Percentiles rank a stretch among this genome's conserved stretches.
Evolutionary conservation across 2,113 vertebrate species (phyloP).

Genomic region (Salvator merianae): DNA sequence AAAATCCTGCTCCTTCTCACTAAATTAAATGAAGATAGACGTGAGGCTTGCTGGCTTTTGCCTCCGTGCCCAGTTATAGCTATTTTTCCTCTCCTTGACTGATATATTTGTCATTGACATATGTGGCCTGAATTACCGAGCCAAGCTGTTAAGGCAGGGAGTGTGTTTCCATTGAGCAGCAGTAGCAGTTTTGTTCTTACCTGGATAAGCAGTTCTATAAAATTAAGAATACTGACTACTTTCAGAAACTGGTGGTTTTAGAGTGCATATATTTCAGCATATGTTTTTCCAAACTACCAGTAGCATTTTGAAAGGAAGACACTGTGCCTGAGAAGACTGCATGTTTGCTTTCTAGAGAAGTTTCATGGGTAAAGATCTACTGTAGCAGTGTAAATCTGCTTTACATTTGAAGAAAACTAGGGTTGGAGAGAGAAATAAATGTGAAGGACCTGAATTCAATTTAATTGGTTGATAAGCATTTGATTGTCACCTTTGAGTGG

Average conservation of each 20-base stretch:
- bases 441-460: slow-evolving; percentile 60
- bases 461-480: slow-evolving; percentile 65
- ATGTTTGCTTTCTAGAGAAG: neutral
- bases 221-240: neutral
- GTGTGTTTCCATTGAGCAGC: neutral
- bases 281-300: neutral
- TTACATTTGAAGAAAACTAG: slow-evolving; percentile 4
- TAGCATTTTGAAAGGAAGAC: neutral
- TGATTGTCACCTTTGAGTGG: slow-evolving; percentile 28
- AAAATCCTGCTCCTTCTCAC: neutral
- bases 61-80: neutral
- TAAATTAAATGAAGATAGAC: neutral
- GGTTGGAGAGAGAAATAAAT: slow-evolving; percentile 33
- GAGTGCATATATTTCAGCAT: neutral
- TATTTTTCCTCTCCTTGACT: neutral
- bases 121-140: neutral
- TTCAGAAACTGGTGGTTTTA: neutral
- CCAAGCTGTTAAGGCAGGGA: no score
- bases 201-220: neutral
- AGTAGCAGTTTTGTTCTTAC: neutral
- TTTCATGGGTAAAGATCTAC: neutral
- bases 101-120: neutral
- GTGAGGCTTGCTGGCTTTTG: neutral
- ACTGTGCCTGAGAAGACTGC: neutral
- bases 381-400: slow-evolving; percentile 43